These are phyloP conservation scores for Leptinotarsa haldemani DNA, from an alignment of 2,888 invertebrate species.

Conservation along the genomic window DNA sequence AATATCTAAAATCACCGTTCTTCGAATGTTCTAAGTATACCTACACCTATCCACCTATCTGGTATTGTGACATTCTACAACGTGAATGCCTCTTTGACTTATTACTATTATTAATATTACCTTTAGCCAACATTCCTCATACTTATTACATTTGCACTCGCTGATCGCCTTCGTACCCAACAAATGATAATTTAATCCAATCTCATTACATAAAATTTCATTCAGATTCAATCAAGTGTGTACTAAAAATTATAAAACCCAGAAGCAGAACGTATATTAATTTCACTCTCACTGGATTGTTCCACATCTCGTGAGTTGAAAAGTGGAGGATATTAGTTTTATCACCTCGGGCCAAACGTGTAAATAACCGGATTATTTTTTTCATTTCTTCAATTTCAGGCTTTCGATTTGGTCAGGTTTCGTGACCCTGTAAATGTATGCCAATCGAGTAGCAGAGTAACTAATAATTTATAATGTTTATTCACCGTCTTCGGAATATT, in stretches of 20 bases:
- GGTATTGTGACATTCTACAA: background rate
- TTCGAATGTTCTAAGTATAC: too few species aligned
- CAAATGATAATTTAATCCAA: background rate
- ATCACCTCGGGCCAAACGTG: conserved; percentile 11
- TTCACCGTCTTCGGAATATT: conserved; percentile 2
- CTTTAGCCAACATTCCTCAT: too few species aligned
- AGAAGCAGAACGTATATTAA: conserved; percentile 14
- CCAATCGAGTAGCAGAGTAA: conserved; percentile 11
- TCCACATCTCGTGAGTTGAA: conserved; percentile 4
- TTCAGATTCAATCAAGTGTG: conserved; percentile 7
- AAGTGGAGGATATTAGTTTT: conserved; percentile 12
- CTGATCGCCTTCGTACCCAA: background rate
- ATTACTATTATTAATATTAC: too few species aligned
- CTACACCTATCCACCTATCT: too few species aligned
- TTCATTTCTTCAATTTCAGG: conserved; percentile 9
- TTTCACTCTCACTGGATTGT: conserved; percentile 25
- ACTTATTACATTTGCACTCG: background rate
- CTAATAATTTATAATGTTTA: conserved; percentile 1
- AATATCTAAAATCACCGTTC: too few species aligned
- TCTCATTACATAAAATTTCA: background rate
- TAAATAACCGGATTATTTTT: conserved; percentile 15
- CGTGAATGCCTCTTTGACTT: too few species aligned
- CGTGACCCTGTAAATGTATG: conserved; percentile 18
- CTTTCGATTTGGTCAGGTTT: conserved; percentile 14
- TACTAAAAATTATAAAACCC: conserved; percentile 13